Conservation (phyloP, 1,140 invertebrate species). For the Ptiloglossa arizonensis region DNA sequence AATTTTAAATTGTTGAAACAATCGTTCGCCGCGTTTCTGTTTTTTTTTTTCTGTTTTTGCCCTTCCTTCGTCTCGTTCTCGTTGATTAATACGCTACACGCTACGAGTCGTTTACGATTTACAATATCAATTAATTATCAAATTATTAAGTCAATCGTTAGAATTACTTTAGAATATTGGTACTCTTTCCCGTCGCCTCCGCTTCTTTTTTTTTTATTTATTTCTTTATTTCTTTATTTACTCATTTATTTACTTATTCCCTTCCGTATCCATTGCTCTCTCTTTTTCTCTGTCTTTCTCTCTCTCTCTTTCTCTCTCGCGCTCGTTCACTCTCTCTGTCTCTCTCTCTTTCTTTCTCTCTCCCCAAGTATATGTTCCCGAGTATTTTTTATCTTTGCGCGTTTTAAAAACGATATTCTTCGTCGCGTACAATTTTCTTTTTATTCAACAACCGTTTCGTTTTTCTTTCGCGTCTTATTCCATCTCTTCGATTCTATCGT, state of each 20-base stretch:
- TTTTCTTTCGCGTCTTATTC: not conserved
- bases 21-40: slow-evolving; percentile 58
- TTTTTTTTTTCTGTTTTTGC: too few relatives aligned
- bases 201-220: slow-evolving; percentile 49
- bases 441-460: slow-evolving; percentile 7
- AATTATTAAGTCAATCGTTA: slow-evolving; percentile 82
- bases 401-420: too few relatives aligned
- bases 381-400: too few relatives aligned
- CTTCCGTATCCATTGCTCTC: not conserved
- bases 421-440: slow-evolving; percentile 4
- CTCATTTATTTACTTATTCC: slow-evolving; percentile 1
- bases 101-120: slow-evolving; percentile 79
- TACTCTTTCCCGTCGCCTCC: slow-evolving; percentile 74
- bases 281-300: too few relatives aligned
- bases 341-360: slow-evolving; percentile 34
- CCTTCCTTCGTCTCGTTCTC: slow-evolving; percentile 66
- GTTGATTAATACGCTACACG: slow-evolving; percentile 78
- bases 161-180: slow-evolving; percentile 83
- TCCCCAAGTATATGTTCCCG: not conserved
- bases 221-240: slow-evolving; percentile 30
- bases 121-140: slow-evolving; percentile 82
- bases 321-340: not conserved
- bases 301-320: slow-evolving; percentile 9
- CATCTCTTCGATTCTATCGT: not conserved
- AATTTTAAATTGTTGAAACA: slow-evolving; percentile 41